These are phyloP conservation scores for Pegoplata infirma DNA, from an alignment of 2,888 invertebrate species.

Conservation along the genomic window DNA sequence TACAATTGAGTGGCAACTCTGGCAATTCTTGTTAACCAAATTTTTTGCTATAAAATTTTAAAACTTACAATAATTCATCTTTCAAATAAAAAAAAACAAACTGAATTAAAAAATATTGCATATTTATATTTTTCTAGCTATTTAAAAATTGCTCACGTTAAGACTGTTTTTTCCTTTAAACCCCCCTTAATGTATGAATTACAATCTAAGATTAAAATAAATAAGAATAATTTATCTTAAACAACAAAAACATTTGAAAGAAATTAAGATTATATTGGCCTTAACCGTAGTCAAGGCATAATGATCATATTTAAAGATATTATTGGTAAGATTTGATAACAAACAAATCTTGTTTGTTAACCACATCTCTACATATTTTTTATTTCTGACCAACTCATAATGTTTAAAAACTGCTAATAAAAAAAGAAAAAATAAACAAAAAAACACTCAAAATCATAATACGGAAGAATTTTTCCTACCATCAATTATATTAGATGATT, in stretches of 20 bases:
- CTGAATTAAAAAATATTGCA: no score
- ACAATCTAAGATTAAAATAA: neutral
- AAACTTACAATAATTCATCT: no score
- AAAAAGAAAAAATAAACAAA: neutral
- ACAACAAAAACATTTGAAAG: neutral
- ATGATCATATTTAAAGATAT: neutral
- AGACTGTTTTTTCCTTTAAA: no score
- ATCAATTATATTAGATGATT: neutral
- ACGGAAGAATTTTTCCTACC: neutral
- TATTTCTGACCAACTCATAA: no score
- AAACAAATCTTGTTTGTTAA: neutral
- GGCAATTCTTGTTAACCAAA: no score
- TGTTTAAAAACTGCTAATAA: neutral
- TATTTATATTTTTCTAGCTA: no score
- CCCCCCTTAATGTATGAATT: no score
- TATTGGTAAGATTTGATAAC: neutral
- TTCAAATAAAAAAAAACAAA: no score
- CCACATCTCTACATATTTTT: no score
- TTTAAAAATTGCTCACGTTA: no score
- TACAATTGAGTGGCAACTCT: no score
- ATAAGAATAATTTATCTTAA: neutral
- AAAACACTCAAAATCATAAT: neutral
- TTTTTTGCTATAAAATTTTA: no score
- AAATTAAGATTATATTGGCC: slow-evolving; percentile 12
- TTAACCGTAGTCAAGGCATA: slow-evolving; percentile 29